These are phyloP conservation scores for Girardinichthys multiradiatus DNA, from an alignment of 2,113 vertebrate genomes.

Conservation along the genomic window DNA sequence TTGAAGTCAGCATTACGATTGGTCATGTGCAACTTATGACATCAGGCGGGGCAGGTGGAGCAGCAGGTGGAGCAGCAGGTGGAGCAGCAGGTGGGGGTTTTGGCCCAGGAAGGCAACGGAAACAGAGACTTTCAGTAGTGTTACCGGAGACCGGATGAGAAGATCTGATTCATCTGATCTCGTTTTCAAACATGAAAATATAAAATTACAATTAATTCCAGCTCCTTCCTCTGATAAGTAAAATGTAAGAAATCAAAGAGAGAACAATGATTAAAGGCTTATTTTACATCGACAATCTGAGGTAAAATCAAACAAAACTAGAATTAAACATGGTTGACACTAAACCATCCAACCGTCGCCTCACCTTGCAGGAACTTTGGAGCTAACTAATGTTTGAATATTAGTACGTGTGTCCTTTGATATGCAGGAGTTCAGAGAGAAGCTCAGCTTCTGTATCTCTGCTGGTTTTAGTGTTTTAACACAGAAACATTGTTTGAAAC, in stretches of 20 bases:
- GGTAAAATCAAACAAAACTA: neutral
- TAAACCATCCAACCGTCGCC: neutral
- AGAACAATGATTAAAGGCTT: constrained; percentile 34
- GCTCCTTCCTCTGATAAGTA: neutral
- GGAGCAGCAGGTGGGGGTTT: constrained; percentile 16
- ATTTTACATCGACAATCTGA: neutral
- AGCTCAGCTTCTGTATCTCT: neutral
- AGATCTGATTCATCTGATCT: constrained; percentile 20
- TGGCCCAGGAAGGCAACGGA: neutral
- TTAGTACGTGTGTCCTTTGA: neutral
- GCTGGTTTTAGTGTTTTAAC: neutral
- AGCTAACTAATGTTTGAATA: neutral
- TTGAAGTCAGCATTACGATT: constrained; percentile 58
- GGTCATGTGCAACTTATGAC: constrained; percentile 45
- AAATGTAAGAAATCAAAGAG: neutral
- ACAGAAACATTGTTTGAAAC: neutral
- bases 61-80: constrained; percentile 24
- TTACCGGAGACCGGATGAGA: constrained; percentile 34
- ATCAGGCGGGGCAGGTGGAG: constrained; percentile 23
- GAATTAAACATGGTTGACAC: neutral
- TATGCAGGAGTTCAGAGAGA: neutral
- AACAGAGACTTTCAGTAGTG: neutral
- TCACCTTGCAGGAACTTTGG: neutral
- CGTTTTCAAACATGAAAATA: neutral
- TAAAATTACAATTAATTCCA: neutral